A percentile compares a stretch with the other conserved stretches of the same genome.
These are phyloP conservation scores for Platyscapa corneri DNA, from an alignment of 1,140 invertebrate species.

Conservation along the genomic window DNA sequence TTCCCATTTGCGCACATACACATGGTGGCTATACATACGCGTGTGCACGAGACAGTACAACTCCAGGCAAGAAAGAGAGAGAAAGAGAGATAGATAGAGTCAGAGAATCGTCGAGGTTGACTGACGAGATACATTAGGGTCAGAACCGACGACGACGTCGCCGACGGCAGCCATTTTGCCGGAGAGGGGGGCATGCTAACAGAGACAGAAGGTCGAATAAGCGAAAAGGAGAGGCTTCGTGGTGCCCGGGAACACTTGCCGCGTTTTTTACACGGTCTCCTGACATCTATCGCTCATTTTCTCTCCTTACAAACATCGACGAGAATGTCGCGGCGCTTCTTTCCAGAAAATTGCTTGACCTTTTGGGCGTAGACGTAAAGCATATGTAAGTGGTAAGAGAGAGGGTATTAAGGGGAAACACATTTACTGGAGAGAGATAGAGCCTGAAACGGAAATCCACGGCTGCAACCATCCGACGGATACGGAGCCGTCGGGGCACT, in stretches of 20 bases:
- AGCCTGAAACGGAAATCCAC: neutral
- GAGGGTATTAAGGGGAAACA: neutral
- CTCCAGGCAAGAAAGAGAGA: too few relatives aligned
- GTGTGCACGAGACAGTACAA: neutral
- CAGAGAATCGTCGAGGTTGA: conserved; percentile 6
- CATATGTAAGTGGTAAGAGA: neutral
- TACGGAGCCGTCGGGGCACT: neutral
- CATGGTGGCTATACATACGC: neutral
- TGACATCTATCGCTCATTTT: neutral
- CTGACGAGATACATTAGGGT: conserved; percentile 28
- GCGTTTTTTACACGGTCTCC: conserved; percentile 27
- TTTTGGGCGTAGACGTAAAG: neutral
- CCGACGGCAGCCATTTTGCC: conserved; percentile 49
- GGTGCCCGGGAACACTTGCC: conserved; percentile 37
- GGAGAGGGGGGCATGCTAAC: neutral
- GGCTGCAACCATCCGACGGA: neutral
- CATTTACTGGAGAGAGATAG: neutral
- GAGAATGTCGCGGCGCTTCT: neutral
- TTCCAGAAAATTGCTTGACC: neutral
- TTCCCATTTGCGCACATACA: neutral
- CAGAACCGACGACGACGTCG: conserved; percentile 23
- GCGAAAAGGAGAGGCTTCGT: neutral
- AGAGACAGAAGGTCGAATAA: conserved; percentile 3
- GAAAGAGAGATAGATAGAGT: neutral
- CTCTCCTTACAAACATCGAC: neutral